Evolutionary conservation across 92 coral and sea anemone species (phyloP), one percentile per base, ranked within the genome.

Genomic region (Pocillopora meandrina): DNA sequence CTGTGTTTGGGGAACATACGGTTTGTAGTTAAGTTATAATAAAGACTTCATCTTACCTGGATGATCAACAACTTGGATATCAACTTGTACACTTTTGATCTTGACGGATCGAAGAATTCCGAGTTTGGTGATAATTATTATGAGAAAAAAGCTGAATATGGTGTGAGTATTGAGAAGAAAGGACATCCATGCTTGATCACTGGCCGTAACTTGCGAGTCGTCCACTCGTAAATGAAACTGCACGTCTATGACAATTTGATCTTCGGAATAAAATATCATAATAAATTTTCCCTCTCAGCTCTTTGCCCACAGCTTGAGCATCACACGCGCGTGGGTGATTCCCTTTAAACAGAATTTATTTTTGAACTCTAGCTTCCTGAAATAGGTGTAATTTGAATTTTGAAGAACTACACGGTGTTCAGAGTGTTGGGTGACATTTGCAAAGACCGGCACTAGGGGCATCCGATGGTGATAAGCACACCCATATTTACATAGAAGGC

Each of bases 261-360:
- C 86, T 20, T 83, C 86, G n/a, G 62, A 58, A 23, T 73, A 72
- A 52, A 83, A 83, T 47, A 83, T 73, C 86, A 83, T 83, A 15
- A 31, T 34, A 65, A 18, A 11, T 65, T 55, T 65, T 23, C 55
- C 18, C 77, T 47, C 31, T 26, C 31, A 26, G 31, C 55, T 73
- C 77, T 73, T 55, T 2, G 61, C 18, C 61, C 47, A 19, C 14
- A 33, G 18, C 42, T 61, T 62, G 49, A 9, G 52, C 57, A 17
- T 74, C 63, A 59, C 18, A 62, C 47, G 73, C 13, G 33, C 15
- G 67, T 12, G 12, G 65, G 11, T 11, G 73, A 15, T 23, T 67
- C 62, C 62, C 62, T 16, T 2, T 59, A 59, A 59, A 59, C 16
- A 59, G 62, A 59, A 59, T 59, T 42, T 42, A 42, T 42, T 42